A percentile compares a stretch with the other conserved stretches of the same genome.
phyloP scores from a whole-genome alignment of 2,113 vertebrate species.

The Cyanocitta stelleri region DNA sequence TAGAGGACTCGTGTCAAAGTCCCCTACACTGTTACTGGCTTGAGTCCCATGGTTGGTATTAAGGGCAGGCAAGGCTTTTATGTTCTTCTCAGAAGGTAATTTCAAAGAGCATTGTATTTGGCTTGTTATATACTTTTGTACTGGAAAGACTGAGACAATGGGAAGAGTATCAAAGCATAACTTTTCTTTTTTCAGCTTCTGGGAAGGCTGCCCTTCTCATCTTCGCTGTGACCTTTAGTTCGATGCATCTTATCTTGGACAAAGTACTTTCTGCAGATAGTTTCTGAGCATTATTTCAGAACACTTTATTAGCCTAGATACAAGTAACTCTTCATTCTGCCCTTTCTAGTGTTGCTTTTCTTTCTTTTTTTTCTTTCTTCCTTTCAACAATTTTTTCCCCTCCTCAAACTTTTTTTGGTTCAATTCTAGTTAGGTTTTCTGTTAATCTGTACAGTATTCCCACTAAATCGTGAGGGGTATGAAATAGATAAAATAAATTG shows the following conservation, averaged over 20 bases:
- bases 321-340: not conserved
- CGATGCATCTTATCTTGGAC: not conserved
- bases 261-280: not conserved
- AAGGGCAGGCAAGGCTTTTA: not conserved
- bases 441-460: not conserved
- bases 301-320: not conserved
- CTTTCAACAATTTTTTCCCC: not conserved
- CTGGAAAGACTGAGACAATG: not conserved
- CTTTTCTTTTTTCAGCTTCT: not conserved
- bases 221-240: not conserved
- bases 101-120: not conserved
- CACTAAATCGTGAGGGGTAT: not conserved
- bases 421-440: not conserved
- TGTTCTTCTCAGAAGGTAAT: not conserved
- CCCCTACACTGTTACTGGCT: not conserved
- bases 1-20: not conserved
- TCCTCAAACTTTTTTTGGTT: not conserved
- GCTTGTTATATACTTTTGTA: not conserved
- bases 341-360: not conserved
- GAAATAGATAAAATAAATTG: not conserved
- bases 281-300: not conserved
- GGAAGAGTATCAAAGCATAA: not conserved
- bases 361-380: not conserved
- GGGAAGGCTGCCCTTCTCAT: not conserved
- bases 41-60: not conserved